phyloP scores from a whole-genome alignment of 2,888 invertebrate species.

The Sceliomorpha sp. region DNA sequence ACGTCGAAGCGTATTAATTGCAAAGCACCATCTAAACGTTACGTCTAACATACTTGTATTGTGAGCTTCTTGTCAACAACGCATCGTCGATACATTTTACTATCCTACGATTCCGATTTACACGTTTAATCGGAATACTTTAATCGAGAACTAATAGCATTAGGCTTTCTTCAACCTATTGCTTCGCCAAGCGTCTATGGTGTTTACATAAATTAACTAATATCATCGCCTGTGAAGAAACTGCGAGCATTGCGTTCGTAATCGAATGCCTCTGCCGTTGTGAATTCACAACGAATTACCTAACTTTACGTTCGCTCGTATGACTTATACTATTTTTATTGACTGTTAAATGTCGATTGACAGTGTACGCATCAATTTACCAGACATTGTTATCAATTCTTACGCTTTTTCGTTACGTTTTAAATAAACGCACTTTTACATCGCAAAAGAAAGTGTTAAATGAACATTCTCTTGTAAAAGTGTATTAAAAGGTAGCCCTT shows the following conservation, averaged over 20 bases:
- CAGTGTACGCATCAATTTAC: conserved; percentile 11
- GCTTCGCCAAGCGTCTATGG: conserved; percentile 68
- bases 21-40: conserved; percentile 70
- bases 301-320: conserved; percentile 54
- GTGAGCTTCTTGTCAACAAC: conserved; percentile 56
- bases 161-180: conserved; percentile 64
- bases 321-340: conserved; percentile 19
- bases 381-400: conserved; percentile 13
- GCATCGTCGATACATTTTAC: conserved; percentile 25
- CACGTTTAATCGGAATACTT: conserved; percentile 57
- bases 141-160: conserved; percentile 58
- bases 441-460: conserved; percentile 12
- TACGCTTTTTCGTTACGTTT: conserved; percentile 3
- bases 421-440: conserved; percentile 9
- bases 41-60: conserved; percentile 60
- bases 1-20: conserved; percentile 68
- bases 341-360: conserved; percentile 40
- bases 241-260: conserved; percentile 31
- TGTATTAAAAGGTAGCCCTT: conserved; percentile 16
- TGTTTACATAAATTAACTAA: conserved; percentile 74
- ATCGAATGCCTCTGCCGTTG: conserved; percentile 33
- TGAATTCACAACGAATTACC: conserved; percentile 42
- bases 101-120: conserved; percentile 52
- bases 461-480: neutral
- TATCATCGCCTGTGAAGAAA: conserved; percentile 58